Conservation (phyloP, 1,140 invertebrate species). For the Trichonephila clavipes region DNA sequence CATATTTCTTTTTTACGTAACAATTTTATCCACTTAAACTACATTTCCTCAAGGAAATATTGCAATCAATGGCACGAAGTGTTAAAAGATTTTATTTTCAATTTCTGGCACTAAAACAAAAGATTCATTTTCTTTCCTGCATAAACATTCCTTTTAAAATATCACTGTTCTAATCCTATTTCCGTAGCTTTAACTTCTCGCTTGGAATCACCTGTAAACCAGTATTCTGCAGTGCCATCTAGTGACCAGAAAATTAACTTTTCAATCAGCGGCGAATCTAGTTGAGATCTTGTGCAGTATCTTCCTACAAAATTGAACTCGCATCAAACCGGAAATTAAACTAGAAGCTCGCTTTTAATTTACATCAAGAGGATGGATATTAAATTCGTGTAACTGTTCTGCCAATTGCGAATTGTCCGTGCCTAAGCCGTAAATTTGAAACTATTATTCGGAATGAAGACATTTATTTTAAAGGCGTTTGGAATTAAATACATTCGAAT, state of each 20-base stretch:
- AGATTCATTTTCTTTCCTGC: too few relatives aligned
- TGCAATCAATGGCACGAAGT: too few relatives aligned
- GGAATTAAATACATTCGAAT: not conserved
- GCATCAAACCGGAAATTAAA: conserved; percentile 24
- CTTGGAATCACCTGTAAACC: not conserved
- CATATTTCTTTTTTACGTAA: too few relatives aligned
- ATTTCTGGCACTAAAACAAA: too few relatives aligned
- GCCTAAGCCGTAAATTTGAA: not conserved
- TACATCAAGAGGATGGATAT: not conserved
- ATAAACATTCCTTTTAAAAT: not conserved
- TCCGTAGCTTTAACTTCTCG: not conserved
- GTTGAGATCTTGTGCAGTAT: too few relatives aligned
- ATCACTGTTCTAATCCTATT: not conserved
- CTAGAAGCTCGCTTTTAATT: not conserved
- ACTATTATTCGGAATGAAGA: not conserved
- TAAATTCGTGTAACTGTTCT: not conserved
- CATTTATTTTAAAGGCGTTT: not conserved
- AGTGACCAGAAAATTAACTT: not conserved
- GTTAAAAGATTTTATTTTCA: too few relatives aligned
- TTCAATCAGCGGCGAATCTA: not conserved
- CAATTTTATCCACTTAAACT: too few relatives aligned
- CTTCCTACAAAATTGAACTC: not conserved
- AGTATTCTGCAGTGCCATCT: not conserved
- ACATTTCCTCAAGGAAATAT: too few relatives aligned
- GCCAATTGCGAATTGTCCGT: not conserved